Base-by-base conservation (phyloP, 2,797 vertebrate species). In the Sebastes wilsoni region DNA sequence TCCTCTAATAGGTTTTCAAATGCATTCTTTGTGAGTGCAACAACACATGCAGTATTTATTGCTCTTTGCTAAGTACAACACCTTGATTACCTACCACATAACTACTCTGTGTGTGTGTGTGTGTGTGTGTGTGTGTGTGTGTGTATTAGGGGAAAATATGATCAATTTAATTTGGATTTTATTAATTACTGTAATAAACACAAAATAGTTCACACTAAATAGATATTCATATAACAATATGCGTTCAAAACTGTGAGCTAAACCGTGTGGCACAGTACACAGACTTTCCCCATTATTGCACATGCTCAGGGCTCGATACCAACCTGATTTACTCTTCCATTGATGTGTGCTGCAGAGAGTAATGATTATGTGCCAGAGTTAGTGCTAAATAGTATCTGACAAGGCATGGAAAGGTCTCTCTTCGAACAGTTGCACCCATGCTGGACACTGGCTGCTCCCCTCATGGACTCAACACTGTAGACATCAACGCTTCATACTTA, bases 361-460 rank as follows among this genome's bases (percentile, higher is more conserved):
- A 96, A 95, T 92, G 95, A 96, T 96, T 95, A 94, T 95, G 90
- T 95, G 95, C 90, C 96, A 95, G 80, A 77, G 87, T 88, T 86
- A 77, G 86, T 92, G 91, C 89, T 92, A 92, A 94, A 95, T 87
- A 92, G 89, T 94, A 95, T 94, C 89, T 95, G 94, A 95, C 93
- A 90, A 87, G 86, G 88, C 83, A 86, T 90, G 89, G 88, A 94
- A 93, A 93, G 87, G 90, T 83, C 89, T 95, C 90, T 85, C 82
- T 77, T 94, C 82, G 84, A 92, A 94, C 92, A 94, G 81, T 77
- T 91, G 86, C 85, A 91, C 81, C 79, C 87, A 42, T 72, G 72
- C 87, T 77, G 84, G 69, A 79, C 77, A 66, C 68, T 79, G 71
- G 64, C 72, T 67, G 85, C 70, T 71, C 67, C 81, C 80, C 56